Conservation (phyloP, 23 tunicate species). For the Ascidia mentula region DNA sequence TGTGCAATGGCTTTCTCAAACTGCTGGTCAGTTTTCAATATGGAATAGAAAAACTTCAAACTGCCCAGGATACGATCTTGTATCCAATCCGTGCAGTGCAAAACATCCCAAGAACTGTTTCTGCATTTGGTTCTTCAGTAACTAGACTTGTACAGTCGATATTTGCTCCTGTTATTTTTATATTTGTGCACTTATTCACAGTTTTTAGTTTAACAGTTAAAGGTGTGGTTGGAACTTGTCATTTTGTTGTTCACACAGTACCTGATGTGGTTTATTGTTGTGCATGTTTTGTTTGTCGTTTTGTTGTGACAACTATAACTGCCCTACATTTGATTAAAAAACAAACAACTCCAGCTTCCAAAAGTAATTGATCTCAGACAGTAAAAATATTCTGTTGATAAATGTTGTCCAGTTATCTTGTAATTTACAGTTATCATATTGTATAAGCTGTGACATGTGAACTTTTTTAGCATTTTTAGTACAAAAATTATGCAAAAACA, state of each 20-base stretch:
- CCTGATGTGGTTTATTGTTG: neutral
- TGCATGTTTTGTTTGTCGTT: neutral
- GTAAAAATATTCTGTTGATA: too few species aligned
- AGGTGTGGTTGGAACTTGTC: neutral
- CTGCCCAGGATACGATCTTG: neutral
- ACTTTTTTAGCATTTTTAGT: too few species aligned
- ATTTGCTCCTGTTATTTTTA: neutral
- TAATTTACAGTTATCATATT: too few species aligned
- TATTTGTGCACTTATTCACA: neutral
- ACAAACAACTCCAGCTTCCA: neutral
- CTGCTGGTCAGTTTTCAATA: neutral
- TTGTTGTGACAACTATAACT: neutral
- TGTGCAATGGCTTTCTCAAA: neutral
- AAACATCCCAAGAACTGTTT: neutral
- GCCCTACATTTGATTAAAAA: neutral
- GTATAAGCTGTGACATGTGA: too few species aligned
- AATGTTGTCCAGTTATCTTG: too few species aligned
- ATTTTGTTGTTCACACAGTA: neutral
- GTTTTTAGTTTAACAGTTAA: neutral
- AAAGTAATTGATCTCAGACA: too few species aligned
- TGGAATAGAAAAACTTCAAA: neutral
- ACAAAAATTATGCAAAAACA: too few species aligned
- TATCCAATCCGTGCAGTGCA: neutral
- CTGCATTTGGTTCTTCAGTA: neutral
- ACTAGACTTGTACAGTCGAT: neutral